Base-by-base conservation (phyloP, 2,113 vertebrate species). In the Syrmaticus mikado region DNA sequence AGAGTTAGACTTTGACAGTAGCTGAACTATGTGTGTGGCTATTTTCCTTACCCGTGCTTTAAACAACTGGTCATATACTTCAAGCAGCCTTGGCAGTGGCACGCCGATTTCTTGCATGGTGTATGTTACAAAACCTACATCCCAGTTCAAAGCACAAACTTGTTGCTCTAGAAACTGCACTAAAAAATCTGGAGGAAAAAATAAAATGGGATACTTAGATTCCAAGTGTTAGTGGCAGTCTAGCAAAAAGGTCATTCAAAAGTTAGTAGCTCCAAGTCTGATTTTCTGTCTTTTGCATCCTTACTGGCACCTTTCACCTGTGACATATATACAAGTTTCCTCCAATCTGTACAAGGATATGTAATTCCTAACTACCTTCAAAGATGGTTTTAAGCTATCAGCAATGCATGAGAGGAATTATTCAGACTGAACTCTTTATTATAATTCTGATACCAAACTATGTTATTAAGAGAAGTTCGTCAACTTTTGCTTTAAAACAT, bases 61-160 rank as follows among this genome's bases (percentile, higher is more conserved):
- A 96, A 99, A 99, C 76, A 99, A 98, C 21, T 99, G 99, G 94
- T 99, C 98, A 34, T 99, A 99, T 10, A 99, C 99, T 96, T 99
- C 99, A 50, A 99, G 98, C 32, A 99, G 98, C 57, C 97, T 97
- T 15, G 98, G 98, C 64, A 99, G 92, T 43, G 98, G 98, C 4
- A 99, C 98, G 75, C 98, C 99, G 4, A 99, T 99, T 97, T 99
- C 99, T 95, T 98, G 98, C 99, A 99, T 99, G 58, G 99, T 99
- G 43, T 97, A 98, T 41, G 99, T 98, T 77, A 99, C 99, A 58
- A 99, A 99, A 27, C 99, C 99, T 36, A 98, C 98, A 28, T 99
- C 98, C 99, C 99, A 99, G 96, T 98, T 98, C 81, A 99, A 97
- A 55, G 94, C 97, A 85, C 99, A 99, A 64, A 99, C 99, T 36